phyloP scores from a whole-genome alignment of 2,113 vertebrate genomes.

The Onychostruthus taczanowskii region DNA sequence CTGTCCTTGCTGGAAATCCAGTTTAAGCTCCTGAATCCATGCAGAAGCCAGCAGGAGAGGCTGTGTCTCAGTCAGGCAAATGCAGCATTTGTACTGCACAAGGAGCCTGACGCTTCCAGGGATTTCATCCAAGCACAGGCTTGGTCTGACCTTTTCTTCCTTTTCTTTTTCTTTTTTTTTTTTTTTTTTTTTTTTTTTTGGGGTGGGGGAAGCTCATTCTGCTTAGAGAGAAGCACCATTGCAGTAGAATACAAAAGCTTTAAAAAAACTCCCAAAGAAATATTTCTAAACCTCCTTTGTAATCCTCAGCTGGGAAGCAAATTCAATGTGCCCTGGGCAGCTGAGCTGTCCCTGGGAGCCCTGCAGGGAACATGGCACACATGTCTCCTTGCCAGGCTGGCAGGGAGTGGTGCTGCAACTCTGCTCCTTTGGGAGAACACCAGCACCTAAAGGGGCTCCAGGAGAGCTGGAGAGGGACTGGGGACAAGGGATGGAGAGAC shows the following conservation, averaged over 20 bases:
- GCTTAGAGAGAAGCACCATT: not conserved
- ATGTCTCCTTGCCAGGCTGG: not conserved
- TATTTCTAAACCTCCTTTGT: not conserved
- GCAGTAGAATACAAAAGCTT: not conserved
- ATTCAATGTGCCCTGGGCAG: accelerated
- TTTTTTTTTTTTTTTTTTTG: too few species aligned
- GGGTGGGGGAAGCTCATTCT: not conserved
- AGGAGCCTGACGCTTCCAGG: not conserved
- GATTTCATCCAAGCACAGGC: not conserved
- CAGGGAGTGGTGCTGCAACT: not conserved
- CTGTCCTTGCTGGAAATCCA: not conserved
- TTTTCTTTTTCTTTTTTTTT: too few species aligned
- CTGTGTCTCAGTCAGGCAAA: not conserved
- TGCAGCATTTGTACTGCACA: not conserved
- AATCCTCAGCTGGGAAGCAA: not conserved
- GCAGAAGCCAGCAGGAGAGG: not conserved
- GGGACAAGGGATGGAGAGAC: not conserved
- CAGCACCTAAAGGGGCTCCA: not conserved
- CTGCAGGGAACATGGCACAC: not conserved
- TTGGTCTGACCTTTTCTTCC: not conserved
- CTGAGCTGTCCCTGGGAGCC: not conserved
- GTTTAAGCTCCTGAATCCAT: not conserved
- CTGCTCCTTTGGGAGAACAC: not conserved
- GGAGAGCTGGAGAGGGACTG: not conserved
- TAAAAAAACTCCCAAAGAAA: not conserved